Evolutionary conservation across 2,888 invertebrate species (phyloP).

Genomic region (Acleris sparsana): DNA sequence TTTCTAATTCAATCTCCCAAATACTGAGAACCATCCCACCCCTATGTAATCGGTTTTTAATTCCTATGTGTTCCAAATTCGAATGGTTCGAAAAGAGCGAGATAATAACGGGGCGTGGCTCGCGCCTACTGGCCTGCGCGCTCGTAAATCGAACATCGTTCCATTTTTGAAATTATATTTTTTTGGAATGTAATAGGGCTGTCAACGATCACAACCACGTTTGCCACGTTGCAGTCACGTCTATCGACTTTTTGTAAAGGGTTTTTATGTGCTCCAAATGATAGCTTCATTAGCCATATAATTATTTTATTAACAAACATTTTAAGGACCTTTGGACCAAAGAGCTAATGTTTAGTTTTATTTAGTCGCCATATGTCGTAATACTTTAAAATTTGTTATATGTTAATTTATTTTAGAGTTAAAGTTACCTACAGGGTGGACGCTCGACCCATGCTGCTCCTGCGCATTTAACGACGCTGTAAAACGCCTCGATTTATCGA

Average conservation of each 20-base stretch:
- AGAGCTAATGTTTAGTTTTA: neutral
- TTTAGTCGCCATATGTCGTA: neutral
- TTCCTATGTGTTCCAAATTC: constrained; percentile 10
- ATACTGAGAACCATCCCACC: constrained; percentile 3
- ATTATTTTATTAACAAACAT: neutral
- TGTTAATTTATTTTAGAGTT: too few species aligned
- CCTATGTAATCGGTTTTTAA: constrained; percentile 16
- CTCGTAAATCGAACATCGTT: constrained; percentile 52
- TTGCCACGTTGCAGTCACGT: too few species aligned
- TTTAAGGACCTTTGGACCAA: neutral
- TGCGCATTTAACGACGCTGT: constrained; percentile 5
- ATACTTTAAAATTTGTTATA: neutral
- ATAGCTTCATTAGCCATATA: too few species aligned
- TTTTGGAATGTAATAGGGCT: neutral
- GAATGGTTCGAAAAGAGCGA: constrained; percentile 40
- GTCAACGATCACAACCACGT: too few species aligned
- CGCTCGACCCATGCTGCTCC: constrained; percentile 3
- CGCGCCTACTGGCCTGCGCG: constrained; percentile 57
- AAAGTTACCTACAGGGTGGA: constrained; percentile 3
- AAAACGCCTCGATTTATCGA: constrained; percentile 7
- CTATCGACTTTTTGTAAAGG: too few species aligned
- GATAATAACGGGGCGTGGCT: constrained; percentile 60
- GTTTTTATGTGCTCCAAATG: too few species aligned
- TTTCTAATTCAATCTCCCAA: neutral
- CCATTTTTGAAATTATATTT: constrained; percentile 52